Evolutionary conservation across 2,888 invertebrate species (phyloP).

Genomic region (Zaprionus bogoriensis): DNA sequence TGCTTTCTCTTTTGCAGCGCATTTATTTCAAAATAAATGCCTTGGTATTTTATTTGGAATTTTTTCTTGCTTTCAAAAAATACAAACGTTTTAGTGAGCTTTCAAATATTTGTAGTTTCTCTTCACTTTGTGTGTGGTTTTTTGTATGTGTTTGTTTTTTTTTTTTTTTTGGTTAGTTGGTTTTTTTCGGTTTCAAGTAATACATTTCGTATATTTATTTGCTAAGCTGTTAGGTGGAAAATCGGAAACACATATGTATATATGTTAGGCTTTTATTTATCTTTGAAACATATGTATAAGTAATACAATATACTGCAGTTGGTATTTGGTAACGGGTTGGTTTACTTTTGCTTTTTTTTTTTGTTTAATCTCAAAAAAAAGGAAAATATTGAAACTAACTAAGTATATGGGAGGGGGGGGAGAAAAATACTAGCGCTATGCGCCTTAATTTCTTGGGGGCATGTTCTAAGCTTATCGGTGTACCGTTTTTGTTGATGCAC

Average conservation of each 20-base stretch:
- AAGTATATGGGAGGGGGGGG: background rate
- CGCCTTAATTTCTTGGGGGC: conserved; percentile 25
- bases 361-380: background rate
- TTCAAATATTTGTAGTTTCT: conserved; percentile 20
- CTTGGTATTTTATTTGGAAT: conserved; percentile 22
- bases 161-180: conserved; percentile 21
- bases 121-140: background rate
- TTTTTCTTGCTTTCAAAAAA: conserved; percentile 15
- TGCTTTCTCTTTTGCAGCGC: conserved; percentile 3
- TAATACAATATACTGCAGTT: conserved; percentile 31
- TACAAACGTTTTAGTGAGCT: conserved; percentile 29
- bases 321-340: conserved; percentile 15
- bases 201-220: conserved; percentile 26
- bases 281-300: conserved; percentile 45
- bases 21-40: conserved; percentile 55
- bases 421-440: conserved; percentile 42
- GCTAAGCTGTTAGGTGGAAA: conserved; percentile 77
- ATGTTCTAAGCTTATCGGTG: conserved; percentile 63
- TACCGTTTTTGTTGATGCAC: conserved; percentile 44
- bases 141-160: background rate
- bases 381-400: background rate
- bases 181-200: background rate
- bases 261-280: conserved; percentile 48
- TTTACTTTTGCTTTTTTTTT: background rate
- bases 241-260: conserved; percentile 68